A percentile compares a stretch with the other conserved stretches of the same genome.
phyloP scores from a whole-genome alignment of 2,797 vertebrate genomes.

The Cuculus canorus region DNA sequence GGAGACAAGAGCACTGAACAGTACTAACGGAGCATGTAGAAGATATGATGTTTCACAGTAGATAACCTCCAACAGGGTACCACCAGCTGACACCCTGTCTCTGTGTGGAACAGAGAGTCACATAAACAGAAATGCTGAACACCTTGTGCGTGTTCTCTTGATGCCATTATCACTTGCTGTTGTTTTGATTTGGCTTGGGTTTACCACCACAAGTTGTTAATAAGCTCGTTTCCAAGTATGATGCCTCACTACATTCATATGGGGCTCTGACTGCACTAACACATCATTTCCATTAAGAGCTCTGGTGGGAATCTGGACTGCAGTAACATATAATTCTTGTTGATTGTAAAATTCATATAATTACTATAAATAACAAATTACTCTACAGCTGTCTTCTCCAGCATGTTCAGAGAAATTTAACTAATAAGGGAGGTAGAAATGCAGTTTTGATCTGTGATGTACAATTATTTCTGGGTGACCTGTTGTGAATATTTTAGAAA shows the following conservation, averaged over 20 bases:
- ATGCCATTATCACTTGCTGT: rapidly evolving
- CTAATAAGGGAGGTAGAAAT: neutral
- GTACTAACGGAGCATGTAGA: neutral
- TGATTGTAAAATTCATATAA: neutral
- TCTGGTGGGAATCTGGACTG: neutral
- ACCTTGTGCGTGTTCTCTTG: neutral
- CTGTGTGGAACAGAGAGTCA: neutral
- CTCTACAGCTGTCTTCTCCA: neutral
- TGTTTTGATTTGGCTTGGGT: neutral
- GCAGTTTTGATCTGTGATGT: neutral
- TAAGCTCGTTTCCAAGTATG: neutral
- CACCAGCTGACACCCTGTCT: neutral
- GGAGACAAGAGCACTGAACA: neutral
- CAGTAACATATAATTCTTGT: neutral
- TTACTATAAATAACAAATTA: neutral
- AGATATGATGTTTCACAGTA: neutral
- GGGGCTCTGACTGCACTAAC: rapidly evolving
- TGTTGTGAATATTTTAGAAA: neutral
- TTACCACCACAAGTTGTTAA: neutral
- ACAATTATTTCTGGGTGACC: neutral
- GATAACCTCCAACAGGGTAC: neutral
- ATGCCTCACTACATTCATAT: neutral
- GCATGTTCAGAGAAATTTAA: neutral
- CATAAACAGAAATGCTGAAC: neutral
- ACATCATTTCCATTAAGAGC: neutral